phyloP scores from a whole-genome alignment of 2,113 vertebrate species.

The Panurus biarmicus region DNA sequence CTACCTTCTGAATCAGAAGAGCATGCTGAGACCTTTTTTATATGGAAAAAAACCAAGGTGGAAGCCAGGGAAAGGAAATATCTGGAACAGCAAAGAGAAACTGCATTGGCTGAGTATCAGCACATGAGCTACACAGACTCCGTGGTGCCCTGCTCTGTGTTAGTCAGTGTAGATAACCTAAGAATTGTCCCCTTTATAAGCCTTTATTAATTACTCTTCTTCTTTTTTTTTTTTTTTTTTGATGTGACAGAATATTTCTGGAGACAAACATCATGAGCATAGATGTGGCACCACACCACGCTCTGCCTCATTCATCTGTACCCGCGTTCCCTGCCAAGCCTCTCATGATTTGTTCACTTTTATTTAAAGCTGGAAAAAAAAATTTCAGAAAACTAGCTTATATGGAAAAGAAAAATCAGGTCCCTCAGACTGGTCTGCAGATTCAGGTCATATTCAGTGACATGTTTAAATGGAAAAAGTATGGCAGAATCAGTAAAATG shows the following conservation, averaged over 20 bases:
- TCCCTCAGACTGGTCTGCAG: neutral
- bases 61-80: neutral
- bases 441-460: conserved; percentile 10
- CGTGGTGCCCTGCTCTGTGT: neutral
- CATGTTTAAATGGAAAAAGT: conserved; percentile 14
- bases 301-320: neutral
- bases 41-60: neutral
- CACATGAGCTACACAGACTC: neutral
- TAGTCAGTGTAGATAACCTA: neutral
- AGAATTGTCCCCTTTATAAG: neutral
- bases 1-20: neutral
- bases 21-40: neutral
- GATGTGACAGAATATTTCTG: neutral
- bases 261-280: neutral
- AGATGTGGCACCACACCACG: neutral
- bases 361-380: neutral
- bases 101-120: neutral
- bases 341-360: neutral
- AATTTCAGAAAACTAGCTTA: neutral
- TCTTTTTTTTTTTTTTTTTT: neutral
- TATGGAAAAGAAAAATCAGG: neutral
- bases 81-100: neutral
- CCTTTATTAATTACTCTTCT: neutral
- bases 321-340: neutral
- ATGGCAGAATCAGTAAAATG: neutral